phyloP scores from a whole-genome alignment of 35 echinoderm and acorn worm species.

The Strongylocentrotus purpuratus region DNA sequence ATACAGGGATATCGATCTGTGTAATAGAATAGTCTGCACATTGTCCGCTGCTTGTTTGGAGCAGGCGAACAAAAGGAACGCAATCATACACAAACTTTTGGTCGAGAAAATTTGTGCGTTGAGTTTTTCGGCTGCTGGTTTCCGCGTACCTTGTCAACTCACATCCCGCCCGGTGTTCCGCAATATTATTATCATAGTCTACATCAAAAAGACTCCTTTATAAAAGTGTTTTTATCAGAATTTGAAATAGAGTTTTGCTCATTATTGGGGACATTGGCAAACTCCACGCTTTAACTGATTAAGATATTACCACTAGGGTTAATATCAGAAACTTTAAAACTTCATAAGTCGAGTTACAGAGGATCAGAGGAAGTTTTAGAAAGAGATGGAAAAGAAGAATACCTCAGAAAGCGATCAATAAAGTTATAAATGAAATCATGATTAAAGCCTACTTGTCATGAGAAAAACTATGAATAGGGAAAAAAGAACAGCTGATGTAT shows the following conservation, averaged over 20 bases:
- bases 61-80: constrained; percentile 8
- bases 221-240: not conserved
- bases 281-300: not conserved
- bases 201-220: not conserved
- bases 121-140: not conserved
- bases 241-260: not conserved
- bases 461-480: too few species aligned
- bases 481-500: too few species aligned
- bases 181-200: not conserved
- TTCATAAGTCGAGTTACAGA: too few species aligned
- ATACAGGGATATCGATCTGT: not conserved
- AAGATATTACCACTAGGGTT: not conserved
- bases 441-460: too few species aligned
- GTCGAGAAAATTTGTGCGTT: not conserved
- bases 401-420: too few species aligned
- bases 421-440: too few species aligned
- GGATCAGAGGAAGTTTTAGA: too few species aligned
- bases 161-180: constrained; percentile 2
- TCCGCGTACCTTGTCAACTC: not conserved
- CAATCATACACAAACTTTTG: not conserved
- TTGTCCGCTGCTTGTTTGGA: not conserved
- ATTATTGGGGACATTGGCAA: not conserved
- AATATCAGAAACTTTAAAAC: too few species aligned
- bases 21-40: not conserved
- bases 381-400: too few species aligned